Evolutionary conservation across 2,113 vertebrate species (phyloP).

Genomic region (Kryptolebias marmoratus): DNA sequence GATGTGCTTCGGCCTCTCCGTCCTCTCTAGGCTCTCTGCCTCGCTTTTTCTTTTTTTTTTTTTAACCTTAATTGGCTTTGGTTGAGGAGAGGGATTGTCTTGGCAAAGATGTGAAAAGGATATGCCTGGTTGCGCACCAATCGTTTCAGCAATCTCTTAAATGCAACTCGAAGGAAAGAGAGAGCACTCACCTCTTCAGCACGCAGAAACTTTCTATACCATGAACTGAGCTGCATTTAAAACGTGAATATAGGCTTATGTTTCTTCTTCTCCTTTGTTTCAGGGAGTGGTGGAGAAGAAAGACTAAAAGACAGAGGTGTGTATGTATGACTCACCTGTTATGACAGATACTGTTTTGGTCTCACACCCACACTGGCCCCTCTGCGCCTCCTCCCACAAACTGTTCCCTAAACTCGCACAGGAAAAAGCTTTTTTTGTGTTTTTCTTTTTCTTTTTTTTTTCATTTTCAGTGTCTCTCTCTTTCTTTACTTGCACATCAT

Average conservation of each 20-base stretch:
- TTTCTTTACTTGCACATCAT: constrained; percentile 1
- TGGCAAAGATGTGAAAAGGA: constrained; percentile 71
- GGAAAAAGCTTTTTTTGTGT: constrained; percentile 24
- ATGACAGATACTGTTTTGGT: constrained; percentile 53
- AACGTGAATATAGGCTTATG: constrained; percentile 4
- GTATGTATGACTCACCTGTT: constrained; percentile 62
- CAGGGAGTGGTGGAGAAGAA: constrained; percentile 41
- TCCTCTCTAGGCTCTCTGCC: constrained; percentile 32
- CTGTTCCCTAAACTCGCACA: constrained; percentile 43
- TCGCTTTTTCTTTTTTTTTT: constrained; percentile 27
- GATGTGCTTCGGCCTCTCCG: constrained; percentile 44
- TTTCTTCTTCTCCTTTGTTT: constrained; percentile 37
- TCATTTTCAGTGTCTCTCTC: constrained; percentile 14
- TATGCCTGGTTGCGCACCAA: constrained; percentile 65
- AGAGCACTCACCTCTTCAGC: constrained; percentile 11
- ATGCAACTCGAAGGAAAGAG: constrained; percentile 32
- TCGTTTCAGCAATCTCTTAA: constrained; percentile 71
- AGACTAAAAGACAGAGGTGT: constrained; percentile 45
- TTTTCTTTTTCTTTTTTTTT: constrained; percentile 18
- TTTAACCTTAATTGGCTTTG: constrained; percentile 63
- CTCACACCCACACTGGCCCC: constrained; percentile 56
- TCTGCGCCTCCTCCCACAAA: constrained; percentile 55
- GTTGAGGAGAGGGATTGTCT: constrained; percentile 66
- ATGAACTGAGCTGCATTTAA: constrained; percentile 33
- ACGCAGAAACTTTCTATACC: constrained; percentile 7